Base-by-base conservation (phyloP, 2,888 invertebrate genomes). In the Leucoma salicis region DNA sequence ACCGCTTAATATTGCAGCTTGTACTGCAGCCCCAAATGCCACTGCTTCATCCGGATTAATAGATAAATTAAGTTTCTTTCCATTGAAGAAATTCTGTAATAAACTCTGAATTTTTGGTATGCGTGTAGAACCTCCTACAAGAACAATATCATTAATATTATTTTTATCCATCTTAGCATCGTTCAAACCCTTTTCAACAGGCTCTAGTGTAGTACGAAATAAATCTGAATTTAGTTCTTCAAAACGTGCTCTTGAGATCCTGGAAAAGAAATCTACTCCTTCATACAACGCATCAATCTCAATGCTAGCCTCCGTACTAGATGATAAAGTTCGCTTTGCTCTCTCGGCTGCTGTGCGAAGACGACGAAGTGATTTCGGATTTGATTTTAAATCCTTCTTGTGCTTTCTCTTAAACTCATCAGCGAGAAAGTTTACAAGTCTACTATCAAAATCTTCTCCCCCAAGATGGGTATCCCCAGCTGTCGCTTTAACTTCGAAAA, bases 401-500 rank as follows among this genome's bases (percentile, higher is more conserved):
- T 90, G 92, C 66, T 94, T 94, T 7, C 94, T 80, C 70, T 93
- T 92, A 73, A 95, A 95, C 72, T 95, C 94, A 24, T 94, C 92
- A 24, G 91, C 90, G 31, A 94, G 88, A 62, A 92, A 92, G 46
- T 86, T 92, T 0, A 94, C 94, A 53, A 95, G 77, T 42, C 93
- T 82, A 56, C 91, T 93, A 58, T 92, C 70, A 53, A 91, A 91
- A 74, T 95, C 93, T 80, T 95, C 95, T 12, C 95, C 95, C n/a
- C 95, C 95, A 37, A 96, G 90, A 74, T 95, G 96, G 1, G 96
- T 96, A 65, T 97, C 96, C 10, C 96, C 96, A 25, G 95, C 95
- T 4, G 96, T 96, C 0, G 96, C 90, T 82, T 94, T 95, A 0
- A 95, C 96, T 79, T 95, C 95, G 74, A 95, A 96, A 15, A 92